phyloP scores from a whole-genome alignment of 2,888 invertebrate species.

The Coelinius sp. region DNA sequence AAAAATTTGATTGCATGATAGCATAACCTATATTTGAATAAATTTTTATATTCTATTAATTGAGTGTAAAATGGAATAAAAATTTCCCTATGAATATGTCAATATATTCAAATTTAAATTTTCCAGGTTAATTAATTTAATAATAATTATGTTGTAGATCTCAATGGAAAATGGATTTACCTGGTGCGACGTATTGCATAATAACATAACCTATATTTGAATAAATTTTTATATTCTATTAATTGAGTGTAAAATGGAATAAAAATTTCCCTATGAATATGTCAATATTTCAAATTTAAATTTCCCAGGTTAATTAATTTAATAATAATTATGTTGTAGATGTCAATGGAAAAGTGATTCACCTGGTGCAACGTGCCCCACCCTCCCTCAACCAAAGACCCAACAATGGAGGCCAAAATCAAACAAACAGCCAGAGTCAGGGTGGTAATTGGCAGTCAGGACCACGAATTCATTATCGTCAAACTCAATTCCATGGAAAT shows the following conservation, averaged over 20 bases:
- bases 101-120: too few species aligned
- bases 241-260: too few species aligned
- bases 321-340: constrained; percentile 72
- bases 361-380: constrained; percentile 90
- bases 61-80: too few species aligned
- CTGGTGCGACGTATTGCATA: constrained; percentile 80
- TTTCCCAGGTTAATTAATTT: background rate
- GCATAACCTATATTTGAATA: background rate
- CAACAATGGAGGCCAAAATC: constrained; percentile 65
- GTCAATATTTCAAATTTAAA: too few species aligned
- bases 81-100: too few species aligned
- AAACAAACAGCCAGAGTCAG: constrained; percentile 65
- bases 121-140: background rate
- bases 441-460: constrained; percentile 51
- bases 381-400: constrained; percentile 74
- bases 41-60: too few species aligned
- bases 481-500: constrained; percentile 68
- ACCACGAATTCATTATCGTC: constrained; percentile 39
- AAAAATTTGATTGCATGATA: background rate
- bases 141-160: constrained; percentile 74
- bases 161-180: constrained; percentile 93
- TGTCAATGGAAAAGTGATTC: constrained; percentile 92
- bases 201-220: background rate
- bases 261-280: too few species aligned
- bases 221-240: too few species aligned